Evolutionary conservation across 2,797 vertebrate genomes (phyloP), one percentile per base, ranked within the genome.

Genomic region (Sphaeramia orbicularis): DNA sequence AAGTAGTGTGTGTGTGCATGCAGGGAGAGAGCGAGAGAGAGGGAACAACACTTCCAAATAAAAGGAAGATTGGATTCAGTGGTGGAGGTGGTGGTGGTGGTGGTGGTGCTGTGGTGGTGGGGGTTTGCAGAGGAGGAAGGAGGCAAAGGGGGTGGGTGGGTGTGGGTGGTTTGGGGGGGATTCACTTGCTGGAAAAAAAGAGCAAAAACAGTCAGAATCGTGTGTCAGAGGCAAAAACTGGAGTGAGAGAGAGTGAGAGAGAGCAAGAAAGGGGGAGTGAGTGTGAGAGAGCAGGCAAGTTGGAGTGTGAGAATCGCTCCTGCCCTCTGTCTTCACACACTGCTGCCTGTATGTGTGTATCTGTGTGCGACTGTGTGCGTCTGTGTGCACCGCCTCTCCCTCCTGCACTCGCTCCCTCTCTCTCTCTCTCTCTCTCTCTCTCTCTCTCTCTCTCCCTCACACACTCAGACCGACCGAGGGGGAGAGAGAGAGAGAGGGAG

Each of bases 261-360:
- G 59, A 86, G 85, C 76, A 56, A 81, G 78, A 78, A 88, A 85
- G 59, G 45, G 78, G 65, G 76, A 84, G 84, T 57, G 80, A 87
- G 85, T 30, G 77, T 80, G 71, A 75, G 84, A 76, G 87, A 85
- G 90, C 79, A 54, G 84, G 87, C 78, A 91, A 91, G 87, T 88
- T 91, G 78, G 91, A 91, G 91, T 91, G 91, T 88, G 90, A 92
- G 92, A 94, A 93, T 92, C 90, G 89, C 92, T 93, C 91, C 93
- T 94, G 93, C 93, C 93, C 93, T 94, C 92, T 90, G 92, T 93
- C 92, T 94, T 93, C 91, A 93, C 93, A 93, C 92, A 94, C 92
- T 89, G 90, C 93, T 91, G 93, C 89, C 89, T 93, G 91, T 86
- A 75, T 90, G 81, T 90, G 82, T 85, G 85, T 83, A 82, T 59